These are phyloP conservation scores for Phyllopteryx taeniolatus DNA, from an alignment of 2,113 vertebrate genomes.

Conservation along the genomic window DNA sequence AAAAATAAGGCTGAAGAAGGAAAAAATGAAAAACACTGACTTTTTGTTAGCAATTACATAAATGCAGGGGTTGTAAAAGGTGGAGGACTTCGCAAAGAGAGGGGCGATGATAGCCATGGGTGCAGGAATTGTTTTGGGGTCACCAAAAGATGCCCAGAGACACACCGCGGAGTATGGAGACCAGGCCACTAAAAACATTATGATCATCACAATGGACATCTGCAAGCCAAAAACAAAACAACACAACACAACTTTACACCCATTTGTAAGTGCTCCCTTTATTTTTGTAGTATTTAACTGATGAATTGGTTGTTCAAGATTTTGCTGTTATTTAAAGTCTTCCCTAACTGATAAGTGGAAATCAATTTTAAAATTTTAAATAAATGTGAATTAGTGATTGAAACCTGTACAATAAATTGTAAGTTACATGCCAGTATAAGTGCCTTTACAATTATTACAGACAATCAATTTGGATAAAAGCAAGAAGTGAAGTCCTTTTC, in stretches of 20 bases:
- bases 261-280: too few relatives aligned
- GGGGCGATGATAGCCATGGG: slow-evolving; percentile 92
- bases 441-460: too few relatives aligned
- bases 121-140: slow-evolving; percentile 86
- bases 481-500: slow-evolving; percentile 3
- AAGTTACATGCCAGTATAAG: too few relatives aligned
- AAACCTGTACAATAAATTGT: too few relatives aligned
- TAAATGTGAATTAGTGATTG: too few relatives aligned
- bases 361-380: too few relatives aligned
- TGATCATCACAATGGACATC: slow-evolving; percentile 97
- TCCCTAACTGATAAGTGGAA: too few relatives aligned
- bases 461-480: neutral
- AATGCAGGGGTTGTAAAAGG: slow-evolving; percentile 97
- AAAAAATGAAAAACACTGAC: slow-evolving; percentile 69
- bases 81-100: slow-evolving; percentile 98
- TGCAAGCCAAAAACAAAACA: slow-evolving; percentile 50
- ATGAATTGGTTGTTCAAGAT: too few relatives aligned
- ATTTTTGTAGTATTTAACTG: too few relatives aligned
- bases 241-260: neutral
- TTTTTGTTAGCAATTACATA: slow-evolving; percentile 94
- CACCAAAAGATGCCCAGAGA: slow-evolving; percentile 93
- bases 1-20: neutral
- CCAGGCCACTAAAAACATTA: slow-evolving; percentile 96
- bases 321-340: too few relatives aligned
- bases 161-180: slow-evolving; percentile 94